These are phyloP conservation scores for Pomacea maculata DNA, from an alignment of 1,140 invertebrate genomes.

Conservation along the genomic window DNA sequence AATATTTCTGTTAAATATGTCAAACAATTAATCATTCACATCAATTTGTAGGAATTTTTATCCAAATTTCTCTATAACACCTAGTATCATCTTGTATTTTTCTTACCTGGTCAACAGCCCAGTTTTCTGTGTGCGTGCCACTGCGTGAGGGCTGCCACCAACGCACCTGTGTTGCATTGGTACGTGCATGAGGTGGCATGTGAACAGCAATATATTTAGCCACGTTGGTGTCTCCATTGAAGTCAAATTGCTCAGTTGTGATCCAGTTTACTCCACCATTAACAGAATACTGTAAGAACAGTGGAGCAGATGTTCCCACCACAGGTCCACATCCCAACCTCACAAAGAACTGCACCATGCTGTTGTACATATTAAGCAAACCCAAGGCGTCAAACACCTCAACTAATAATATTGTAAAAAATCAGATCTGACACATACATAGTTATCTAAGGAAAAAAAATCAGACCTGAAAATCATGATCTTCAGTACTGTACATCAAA, in stretches of 20 bases:
- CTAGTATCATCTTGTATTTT: neutral
- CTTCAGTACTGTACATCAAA: too few species aligned
- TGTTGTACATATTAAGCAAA: conserved; percentile 28
- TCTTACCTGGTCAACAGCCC: conserved; percentile 66
- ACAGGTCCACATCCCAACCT: conserved; percentile 54
- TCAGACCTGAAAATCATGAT: too few species aligned
- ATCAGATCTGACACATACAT: neutral
- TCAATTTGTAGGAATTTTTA: too few species aligned
- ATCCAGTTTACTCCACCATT: conserved; percentile 65
- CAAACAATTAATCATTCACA: too few species aligned
- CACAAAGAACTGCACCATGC: conserved; percentile 63
- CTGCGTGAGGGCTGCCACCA: conserved; percentile 66
- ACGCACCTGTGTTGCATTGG: conserved; percentile 59
- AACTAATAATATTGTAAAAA: neutral
- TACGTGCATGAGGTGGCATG: conserved; percentile 56
- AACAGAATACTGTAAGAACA: conserved; percentile 64
- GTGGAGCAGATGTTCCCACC: conserved; percentile 44
- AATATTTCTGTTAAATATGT: too few species aligned
- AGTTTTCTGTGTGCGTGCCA: conserved; percentile 61
- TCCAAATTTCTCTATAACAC: neutral
- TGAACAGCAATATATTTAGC: conserved; percentile 59
- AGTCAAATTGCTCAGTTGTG: conserved; percentile 63
- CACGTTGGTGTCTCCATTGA: conserved; percentile 49
- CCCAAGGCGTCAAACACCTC: neutral
- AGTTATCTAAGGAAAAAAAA: too few species aligned